Base-by-base conservation (phyloP, 23 tunicate genomes). In the Ciona savignyi region DNA sequence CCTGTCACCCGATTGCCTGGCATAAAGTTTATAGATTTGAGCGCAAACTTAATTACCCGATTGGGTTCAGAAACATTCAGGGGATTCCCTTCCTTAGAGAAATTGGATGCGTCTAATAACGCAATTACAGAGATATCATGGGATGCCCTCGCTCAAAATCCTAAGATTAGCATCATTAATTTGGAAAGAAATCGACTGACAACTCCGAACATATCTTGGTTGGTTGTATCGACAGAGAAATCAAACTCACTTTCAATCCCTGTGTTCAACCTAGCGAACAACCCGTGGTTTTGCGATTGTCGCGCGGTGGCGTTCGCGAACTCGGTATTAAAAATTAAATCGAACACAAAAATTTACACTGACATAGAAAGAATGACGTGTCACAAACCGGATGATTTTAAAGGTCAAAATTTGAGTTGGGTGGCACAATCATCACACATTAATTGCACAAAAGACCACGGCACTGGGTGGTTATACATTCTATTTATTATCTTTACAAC, bases 221-320 rank as follows among this genome's bases (percentile, higher is more conserved):
- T 69, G 23, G 23, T 51, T 15, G 9, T 29, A 31, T 51, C 24
- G 9, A 32, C 51, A 9, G 15, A 9, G 15, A 15, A 9, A 6
- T 9, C 9, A 15, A 15, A 6, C 9, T 15, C 56, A 6, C 11
- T 15, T 9, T 6, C 56, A 42, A 42, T 9, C 56, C 15, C 11
- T 15, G 56, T 42, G 56, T 42, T 42, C 56, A 9, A 69, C 73
- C 73, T 69, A 31, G 73, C 73, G 73, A 34, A 3, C 51, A 69
- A 69, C 34, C 51, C 73, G 51, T 69, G 73, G 73, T 19, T 32
- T 1, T 69, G 73, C 51, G 73, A 69, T 25, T 69, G 73, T 51
- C 73, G 49, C 49, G 34, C 73, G 49, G 3, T 6, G 73, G 73
- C 73, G 73, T 69, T 69, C 51, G 73, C 73, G 73, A 6, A 21